A percentile compares a stretch with the other conserved stretches of the same genome.
phyloP scores from a whole-genome alignment of 2,113 vertebrate species.

The Rhinogobius similis region DNA sequence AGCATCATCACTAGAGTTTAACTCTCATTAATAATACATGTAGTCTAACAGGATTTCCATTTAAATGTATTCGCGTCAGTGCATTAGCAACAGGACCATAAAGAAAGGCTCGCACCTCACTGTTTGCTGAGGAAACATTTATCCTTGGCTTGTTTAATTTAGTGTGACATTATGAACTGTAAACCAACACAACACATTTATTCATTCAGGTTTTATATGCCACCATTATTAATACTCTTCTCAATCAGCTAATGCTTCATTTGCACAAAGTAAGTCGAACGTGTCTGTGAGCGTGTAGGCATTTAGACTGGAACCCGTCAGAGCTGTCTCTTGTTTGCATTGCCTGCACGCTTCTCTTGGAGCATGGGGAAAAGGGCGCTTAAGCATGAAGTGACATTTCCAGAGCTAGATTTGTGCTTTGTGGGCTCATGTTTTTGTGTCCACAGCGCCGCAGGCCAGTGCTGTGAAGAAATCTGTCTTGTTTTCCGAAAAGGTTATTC shows the following conservation, averaged over 20 bases:
- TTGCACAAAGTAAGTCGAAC: constrained; percentile 40
- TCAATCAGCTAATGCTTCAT: constrained; percentile 29
- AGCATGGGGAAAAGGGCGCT: constrained; percentile 64
- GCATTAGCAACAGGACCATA: constrained; percentile 50
- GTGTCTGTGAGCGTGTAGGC: constrained; percentile 59
- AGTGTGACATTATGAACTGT: constrained; percentile 6
- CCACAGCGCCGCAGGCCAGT: constrained; percentile 55
- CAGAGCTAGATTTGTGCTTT: constrained; percentile 65
- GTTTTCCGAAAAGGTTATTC: constrained; percentile 62
- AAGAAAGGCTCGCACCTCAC: constrained; percentile 38
- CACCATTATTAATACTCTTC: constrained; percentile 4
- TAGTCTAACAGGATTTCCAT: constrained; percentile 63
- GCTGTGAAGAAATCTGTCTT: constrained; percentile 53
- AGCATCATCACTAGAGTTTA: constrained; percentile 50
- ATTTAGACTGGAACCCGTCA: constrained; percentile 51
- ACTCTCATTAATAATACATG: constrained; percentile 71
- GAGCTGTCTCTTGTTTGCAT: constrained; percentile 43
- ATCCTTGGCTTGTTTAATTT: constrained; percentile 15
- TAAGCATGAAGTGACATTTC: constrained; percentile 78
- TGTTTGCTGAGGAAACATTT: constrained; percentile 14
- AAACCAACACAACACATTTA: constrained; percentile 10
- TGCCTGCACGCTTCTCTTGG: constrained; percentile 58
- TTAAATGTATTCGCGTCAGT: constrained; percentile 53
- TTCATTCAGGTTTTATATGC: constrained; percentile 9
- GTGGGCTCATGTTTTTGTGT: constrained; percentile 52